phyloP scores from a whole-genome alignment of 2,113 vertebrate genomes.

The Pomatostomus ruficeps region DNA sequence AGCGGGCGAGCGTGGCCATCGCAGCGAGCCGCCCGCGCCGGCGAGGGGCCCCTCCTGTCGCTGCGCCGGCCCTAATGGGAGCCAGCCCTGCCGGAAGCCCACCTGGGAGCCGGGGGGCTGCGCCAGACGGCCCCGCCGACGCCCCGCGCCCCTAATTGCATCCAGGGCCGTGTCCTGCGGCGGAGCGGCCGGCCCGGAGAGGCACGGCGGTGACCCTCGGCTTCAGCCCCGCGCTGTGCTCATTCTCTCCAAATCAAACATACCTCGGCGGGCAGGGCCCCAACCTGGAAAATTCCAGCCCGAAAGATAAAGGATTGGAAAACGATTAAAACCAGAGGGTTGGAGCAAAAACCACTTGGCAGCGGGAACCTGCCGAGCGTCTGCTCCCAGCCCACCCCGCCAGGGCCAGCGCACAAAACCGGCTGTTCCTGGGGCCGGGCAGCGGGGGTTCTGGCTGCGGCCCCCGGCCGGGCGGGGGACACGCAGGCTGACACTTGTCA shows the following conservation, averaged over 20 bases:
- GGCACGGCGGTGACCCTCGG: neutral
- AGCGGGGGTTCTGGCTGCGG: neutral
- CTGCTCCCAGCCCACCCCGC: neutral
- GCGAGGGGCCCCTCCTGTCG: slow-evolving; percentile 58
- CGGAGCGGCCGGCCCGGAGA: neutral
- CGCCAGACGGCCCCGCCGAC: neutral
- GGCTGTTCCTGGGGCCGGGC: neutral
- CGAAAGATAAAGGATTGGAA: slow-evolving; percentile 63
- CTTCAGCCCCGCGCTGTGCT: neutral
- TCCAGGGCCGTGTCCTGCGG: slow-evolving; percentile 51
- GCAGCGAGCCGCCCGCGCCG: slow-evolving; percentile 42
- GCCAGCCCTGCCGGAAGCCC: slow-evolving; percentile 72
- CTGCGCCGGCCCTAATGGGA: slow-evolving; percentile 57
- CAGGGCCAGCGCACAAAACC: neutral
- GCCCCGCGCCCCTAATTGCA: slow-evolving; percentile 57
- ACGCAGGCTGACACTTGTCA: neutral
- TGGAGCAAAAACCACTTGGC: slow-evolving; percentile 50
- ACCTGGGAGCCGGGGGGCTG: slow-evolving; percentile 53
- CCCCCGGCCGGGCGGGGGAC: fast-evolving
- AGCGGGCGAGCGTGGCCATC: slow-evolving; percentile 44
- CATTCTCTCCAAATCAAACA: slow-evolving; percentile 50
- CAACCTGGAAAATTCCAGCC: slow-evolving; percentile 64
- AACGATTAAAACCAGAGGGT: slow-evolving; percentile 63
- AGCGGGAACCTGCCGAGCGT: slow-evolving; percentile 1
- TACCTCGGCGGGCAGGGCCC: slow-evolving; percentile 48